Conservation (phyloP, 2,888 invertebrate genomes). For the Nemotelus pantherinus region DNA sequence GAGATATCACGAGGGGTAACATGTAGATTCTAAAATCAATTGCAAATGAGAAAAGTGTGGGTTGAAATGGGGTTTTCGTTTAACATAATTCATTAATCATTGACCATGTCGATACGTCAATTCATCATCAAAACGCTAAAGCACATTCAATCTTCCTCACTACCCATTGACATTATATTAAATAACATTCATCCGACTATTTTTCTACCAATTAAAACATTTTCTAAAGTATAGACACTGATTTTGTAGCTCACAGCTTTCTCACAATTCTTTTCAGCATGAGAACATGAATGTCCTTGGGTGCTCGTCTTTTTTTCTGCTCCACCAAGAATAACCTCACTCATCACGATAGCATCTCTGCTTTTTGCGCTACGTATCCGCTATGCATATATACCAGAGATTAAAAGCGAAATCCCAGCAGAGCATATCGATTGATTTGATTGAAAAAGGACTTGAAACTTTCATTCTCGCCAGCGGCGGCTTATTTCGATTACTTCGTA, state of each 20-base stretch:
- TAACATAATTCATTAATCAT: too few species aligned
- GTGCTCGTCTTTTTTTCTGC: not conserved
- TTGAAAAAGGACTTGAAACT: constrained; percentile 43
- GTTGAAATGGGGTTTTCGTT: not conserved
- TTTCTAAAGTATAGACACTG: too few species aligned
- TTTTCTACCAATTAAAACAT: too few species aligned
- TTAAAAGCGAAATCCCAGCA: constrained; percentile 41
- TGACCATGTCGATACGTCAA: too few species aligned
- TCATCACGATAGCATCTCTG: constrained; percentile 18
- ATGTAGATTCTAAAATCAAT: not conserved
- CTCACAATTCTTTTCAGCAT: not conserved
- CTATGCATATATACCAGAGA: constrained; percentile 27
- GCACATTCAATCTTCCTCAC: too few species aligned
- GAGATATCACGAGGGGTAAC: constrained; percentile 24
- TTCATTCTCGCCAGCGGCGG: constrained; percentile 44
- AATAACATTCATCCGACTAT: too few species aligned
- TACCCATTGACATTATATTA: too few species aligned
- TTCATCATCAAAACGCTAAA: too few species aligned
- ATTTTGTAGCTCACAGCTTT: too few species aligned
- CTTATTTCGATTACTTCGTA: constrained; percentile 41
- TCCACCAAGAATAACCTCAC: not conserved
- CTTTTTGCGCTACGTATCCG: constrained; percentile 7
- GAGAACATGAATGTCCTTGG: constrained; percentile 1
- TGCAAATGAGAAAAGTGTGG: not conserved
- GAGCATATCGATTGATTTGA: constrained; percentile 44